These are phyloP conservation scores for Chaenocephalus aceratus DNA, from an alignment of 2,113 vertebrate genomes.

Conservation along the genomic window DNA sequence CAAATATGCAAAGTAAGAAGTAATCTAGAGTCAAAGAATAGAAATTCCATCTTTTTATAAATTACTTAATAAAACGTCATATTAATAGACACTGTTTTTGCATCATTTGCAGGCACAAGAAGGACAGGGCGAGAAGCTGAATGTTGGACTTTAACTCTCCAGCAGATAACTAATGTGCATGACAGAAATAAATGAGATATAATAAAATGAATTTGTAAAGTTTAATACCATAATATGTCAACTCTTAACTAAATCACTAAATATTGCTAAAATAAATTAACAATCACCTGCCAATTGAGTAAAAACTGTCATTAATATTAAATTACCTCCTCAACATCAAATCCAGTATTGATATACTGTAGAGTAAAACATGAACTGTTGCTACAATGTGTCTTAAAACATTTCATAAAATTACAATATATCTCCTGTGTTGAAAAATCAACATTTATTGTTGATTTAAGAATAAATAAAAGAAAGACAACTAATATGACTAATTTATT, in stretches of 20 bases:
- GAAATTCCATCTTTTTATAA: background rate
- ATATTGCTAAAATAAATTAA: background rate
- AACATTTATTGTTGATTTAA: background rate
- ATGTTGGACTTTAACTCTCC: background rate
- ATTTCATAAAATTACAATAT: background rate
- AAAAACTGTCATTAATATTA: no score
- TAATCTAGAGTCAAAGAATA: background rate
- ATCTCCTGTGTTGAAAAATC: background rate
- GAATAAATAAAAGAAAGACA: background rate
- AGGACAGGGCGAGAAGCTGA: conserved; percentile 54
- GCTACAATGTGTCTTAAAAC: background rate
- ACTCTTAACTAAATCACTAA: background rate
- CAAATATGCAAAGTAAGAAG: no score
- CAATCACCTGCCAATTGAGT: background rate
- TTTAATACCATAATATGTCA: conserved; percentile 1
- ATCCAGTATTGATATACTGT: background rate
- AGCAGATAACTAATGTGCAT: background rate
- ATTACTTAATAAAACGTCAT: background rate
- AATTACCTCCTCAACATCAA: background rate
- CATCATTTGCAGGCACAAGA: conserved; percentile 48
- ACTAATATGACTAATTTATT: background rate
- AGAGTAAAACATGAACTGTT: background rate
- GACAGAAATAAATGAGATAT: background rate
- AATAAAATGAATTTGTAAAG: background rate
- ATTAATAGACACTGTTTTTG: background rate